phyloP scores from a whole-genome alignment of 2,797 vertebrate genomes.

The Hemitrygon akajei region DNA sequence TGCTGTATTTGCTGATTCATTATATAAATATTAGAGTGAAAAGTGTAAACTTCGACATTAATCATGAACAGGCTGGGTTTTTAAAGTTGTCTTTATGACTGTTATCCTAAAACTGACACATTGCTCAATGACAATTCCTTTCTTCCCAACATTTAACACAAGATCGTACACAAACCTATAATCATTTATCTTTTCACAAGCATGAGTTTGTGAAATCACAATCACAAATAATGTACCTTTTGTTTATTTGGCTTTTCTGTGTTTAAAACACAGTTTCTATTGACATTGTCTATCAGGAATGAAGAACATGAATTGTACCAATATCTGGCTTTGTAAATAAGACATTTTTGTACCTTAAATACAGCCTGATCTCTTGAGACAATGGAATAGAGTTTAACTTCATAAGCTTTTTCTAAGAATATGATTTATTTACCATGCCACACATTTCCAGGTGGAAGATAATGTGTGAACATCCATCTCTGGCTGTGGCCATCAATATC shows the following conservation, averaged over 20 bases:
- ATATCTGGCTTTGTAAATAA: background rate
- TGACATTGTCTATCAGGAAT: background rate
- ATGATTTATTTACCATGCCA: background rate
- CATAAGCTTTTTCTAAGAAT: background rate
- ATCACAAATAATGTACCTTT: background rate
- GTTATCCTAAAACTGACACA: background rate
- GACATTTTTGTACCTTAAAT: background rate
- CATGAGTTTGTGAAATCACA: no score
- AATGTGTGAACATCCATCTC: background rate
- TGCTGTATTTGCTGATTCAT: background rate
- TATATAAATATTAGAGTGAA: background rate
- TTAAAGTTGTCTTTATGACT: background rate
- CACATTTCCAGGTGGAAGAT: background rate
- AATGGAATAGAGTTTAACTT: background rate
- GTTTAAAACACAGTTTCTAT: background rate
- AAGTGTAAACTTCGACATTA: background rate
- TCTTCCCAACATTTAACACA: background rate
- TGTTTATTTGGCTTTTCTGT: background rate
- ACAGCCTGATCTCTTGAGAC: background rate
- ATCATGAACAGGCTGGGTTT: background rate
- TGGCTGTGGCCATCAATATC: background rate
- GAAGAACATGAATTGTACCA: background rate
- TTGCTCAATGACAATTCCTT: background rate
- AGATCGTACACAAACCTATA: background rate
- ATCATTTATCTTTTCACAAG: no score